Evolutionary conservation across 2,113 vertebrate species (phyloP).

Genomic region (Thamnophis sirtalis): DNA sequence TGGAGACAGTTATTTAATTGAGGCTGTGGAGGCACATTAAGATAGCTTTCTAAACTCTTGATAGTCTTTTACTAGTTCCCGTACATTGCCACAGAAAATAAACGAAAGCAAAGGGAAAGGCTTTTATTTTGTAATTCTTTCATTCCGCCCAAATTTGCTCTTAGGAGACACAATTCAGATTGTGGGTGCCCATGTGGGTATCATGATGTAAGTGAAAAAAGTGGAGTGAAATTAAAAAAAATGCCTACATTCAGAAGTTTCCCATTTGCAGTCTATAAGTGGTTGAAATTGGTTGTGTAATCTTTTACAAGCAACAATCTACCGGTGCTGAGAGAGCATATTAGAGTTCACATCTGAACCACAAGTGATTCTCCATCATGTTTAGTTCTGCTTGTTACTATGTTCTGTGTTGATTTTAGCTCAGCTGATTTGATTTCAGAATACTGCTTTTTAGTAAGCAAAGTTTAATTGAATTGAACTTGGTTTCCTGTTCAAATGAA

Average conservation of each 20-base stretch:
- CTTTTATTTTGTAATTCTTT: not conserved
- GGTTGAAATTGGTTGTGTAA: not conserved
- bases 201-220: not conserved
- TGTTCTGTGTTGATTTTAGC: not conserved
- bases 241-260: not conserved
- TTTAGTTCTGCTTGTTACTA: not conserved
- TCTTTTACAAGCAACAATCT: not conserved
- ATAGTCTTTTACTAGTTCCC: not conserved
- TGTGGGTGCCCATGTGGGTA: not conserved
- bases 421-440: not conserved
- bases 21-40: not conserved
- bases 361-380: not conserved
- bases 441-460: not conserved
- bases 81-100: not conserved
- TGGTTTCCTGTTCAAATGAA: not conserved
- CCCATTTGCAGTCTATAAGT: not conserved
- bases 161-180: not conserved
- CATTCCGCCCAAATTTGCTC: not conserved
- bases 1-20: not conserved
- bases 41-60: not conserved
- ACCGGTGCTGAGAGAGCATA: not conserved
- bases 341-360: not conserved
- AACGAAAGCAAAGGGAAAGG: not conserved
- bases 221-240: not conserved
- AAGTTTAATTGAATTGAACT: not conserved